A percentile compares a stretch with the other conserved stretches of the same genome.
These are phyloP conservation scores for Leptoclinus maculatus DNA, from an alignment of 2,797 vertebrate species.

Conservation along the genomic window DNA sequence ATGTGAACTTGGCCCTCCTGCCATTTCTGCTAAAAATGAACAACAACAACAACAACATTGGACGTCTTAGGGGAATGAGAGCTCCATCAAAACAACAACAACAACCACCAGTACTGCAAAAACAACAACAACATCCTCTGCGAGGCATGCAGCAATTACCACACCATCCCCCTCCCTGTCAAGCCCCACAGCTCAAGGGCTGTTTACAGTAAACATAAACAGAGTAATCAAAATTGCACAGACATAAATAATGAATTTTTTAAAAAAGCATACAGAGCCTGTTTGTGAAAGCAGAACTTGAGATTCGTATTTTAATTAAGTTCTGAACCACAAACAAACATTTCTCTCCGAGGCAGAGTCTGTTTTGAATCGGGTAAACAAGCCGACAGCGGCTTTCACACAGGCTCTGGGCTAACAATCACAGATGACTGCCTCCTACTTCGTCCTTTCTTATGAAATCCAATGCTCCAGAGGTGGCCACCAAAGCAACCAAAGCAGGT, in stretches of 20 bases:
- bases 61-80: conserved; percentile 66
- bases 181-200: conserved; percentile 76
- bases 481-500: conserved; percentile 74
- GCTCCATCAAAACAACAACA: conserved; percentile 75
- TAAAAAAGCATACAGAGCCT: conserved; percentile 79
- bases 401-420: conserved; percentile 91
- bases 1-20: conserved; percentile 33
- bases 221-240: conserved; percentile 86
- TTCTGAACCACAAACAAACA: conserved; percentile 88
- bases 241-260: conserved; percentile 84
- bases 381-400: conserved; percentile 87
- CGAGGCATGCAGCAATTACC: conserved; percentile 75
- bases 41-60: conserved; percentile 52
- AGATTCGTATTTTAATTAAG: conserved; percentile 90
- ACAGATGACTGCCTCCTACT: conserved; percentile 85
- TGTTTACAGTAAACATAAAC: conserved; percentile 89
- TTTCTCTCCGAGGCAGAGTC: conserved; percentile 88
- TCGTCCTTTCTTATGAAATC: conserved; percentile 86
- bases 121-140: conserved; percentile 77
- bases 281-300: conserved; percentile 85
- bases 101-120: conserved; percentile 57
- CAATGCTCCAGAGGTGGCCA: conserved; percentile 75
- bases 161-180: conserved; percentile 69
- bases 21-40: conserved; percentile 62
- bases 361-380: conserved; percentile 91